Evolutionary conservation across 2,888 invertebrate species (phyloP), one percentile per base, ranked within the genome.

Genomic region (Trissonchulus latispiculum): DNA sequence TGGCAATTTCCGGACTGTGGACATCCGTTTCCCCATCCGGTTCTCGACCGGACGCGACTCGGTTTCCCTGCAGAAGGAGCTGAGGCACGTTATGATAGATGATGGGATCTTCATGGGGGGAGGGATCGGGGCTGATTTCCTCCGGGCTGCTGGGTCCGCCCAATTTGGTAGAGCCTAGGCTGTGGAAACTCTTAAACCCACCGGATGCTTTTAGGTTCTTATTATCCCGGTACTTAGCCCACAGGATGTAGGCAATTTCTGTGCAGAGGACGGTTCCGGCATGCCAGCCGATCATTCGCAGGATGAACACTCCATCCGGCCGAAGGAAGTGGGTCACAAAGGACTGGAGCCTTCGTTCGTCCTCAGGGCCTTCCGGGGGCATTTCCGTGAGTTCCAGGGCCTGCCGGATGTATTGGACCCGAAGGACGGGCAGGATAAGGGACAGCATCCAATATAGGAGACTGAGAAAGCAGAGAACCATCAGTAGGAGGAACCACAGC

Each of bases 401-500:
- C 71, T 78, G 79, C 62, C 73, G 72, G 29, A 80, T 74, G 70
- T 80, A 79, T 2, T 73, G 69, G n/a, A 69, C 35, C 1, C 74
- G 71, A 29, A 70, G 29, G 18, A 77, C 61, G 23, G 79, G 76
- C 3, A 81, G 75, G 0, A 76, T 75, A 28, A 82, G 73, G 0
- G 80, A 78, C 3, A 77, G 75, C n/a, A 80, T 72, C 83, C 83
- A 83, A 62, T 80, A 79, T 36, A 81, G 67, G 33, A 83, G 74
- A 71, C 81, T 82, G 35, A 81, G 64, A 1, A 77, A 75, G 15
- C 81, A 80, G 35, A 80, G 75, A 32, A 79, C 68, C 2, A 80
- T 78, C 33, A 84, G 76, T 36, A 82, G 76, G 64, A 81, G 70
- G 28, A 83, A 77, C 83, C 83, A 83, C 23, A 83, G 75, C 81